Conservation (phyloP, 2,888 invertebrate genomes). For the Acronicta psi region DNA sequence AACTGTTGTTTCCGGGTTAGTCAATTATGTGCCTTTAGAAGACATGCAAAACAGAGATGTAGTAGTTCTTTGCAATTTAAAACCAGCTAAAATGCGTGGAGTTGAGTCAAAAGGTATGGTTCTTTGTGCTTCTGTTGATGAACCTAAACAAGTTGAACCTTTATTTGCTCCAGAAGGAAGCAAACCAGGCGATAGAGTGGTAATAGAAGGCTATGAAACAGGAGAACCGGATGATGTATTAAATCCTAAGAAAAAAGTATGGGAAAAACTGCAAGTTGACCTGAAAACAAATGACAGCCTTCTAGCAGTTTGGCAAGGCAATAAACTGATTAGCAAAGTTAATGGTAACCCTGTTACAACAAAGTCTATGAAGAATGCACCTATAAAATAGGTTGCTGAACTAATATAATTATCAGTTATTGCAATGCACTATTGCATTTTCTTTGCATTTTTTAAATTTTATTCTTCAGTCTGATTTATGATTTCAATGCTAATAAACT, state of each 20-base stretch:
- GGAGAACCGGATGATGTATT: constrained; percentile 95
- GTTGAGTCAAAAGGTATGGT: constrained; percentile 98
- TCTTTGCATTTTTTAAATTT: constrained; percentile 33
- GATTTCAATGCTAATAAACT: constrained; percentile 39
- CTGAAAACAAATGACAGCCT: constrained; percentile 92
- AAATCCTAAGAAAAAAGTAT: constrained; percentile 99
- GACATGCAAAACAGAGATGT: constrained; percentile 97
- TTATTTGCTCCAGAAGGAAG: constrained; percentile 93
- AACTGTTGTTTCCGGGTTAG: constrained; percentile 96
- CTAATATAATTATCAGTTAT: constrained; percentile 29
- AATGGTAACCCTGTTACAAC: constrained; percentile 93
- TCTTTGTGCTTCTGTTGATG: constrained; percentile 95
- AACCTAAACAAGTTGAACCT: constrained; percentile 95
- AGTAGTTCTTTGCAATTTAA: constrained; percentile 98
- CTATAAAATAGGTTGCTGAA: constrained; percentile 91
- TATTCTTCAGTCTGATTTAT: constrained; percentile 36
- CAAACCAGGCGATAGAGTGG: constrained; percentile 94
- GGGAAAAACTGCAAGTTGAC: constrained; percentile 96
- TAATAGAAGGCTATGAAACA: constrained; percentile 94
- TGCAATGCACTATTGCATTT: constrained; percentile 8
- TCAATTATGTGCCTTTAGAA: constrained; percentile 96
- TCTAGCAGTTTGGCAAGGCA: constrained; percentile 96
- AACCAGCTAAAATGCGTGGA: constrained; percentile 98
- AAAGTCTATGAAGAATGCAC: constrained; percentile 93
- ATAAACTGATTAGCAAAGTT: constrained; percentile 91